Evolutionary conservation across 1,140 invertebrate genomes (phyloP), one percentile per base, ranked within the genome.

Genomic region (Gonioctena quinquepunctata): DNA sequence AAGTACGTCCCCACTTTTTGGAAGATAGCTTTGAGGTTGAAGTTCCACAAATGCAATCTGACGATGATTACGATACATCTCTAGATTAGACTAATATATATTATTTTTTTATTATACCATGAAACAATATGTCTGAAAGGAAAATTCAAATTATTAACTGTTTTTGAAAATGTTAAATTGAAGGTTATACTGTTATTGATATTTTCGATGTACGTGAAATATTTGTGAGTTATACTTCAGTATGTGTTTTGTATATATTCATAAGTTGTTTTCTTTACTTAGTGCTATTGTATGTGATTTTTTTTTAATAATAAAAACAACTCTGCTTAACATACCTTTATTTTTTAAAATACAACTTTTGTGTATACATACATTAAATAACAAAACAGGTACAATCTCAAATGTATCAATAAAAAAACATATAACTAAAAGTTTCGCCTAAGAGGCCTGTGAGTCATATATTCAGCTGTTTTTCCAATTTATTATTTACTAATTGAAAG

Each of bases 11-110:
- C 1, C 23, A 52, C 3, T 5, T 66, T 27, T 25, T 27, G 16
- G 68, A 70, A 25, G 52, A 66, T 4, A 21, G 22, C 4, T 25
- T 65, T 69, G 57, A 56, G 3, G 23, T 54, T 11, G 54, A 59
- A 25, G 7, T 42, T 1, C 33, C 42, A 21, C 18, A 56, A 28
- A 21, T 71, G 11, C 25, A 67, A n/a, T 21, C 18, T 16, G 21
- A 52, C 6, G 62, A 70, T 18, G 49, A 65, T 16, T 26, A 25
- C 4, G 56, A 59, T 59, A n/a, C 23, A 16, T 25, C 56, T 13
- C 25, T 25, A 25, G n/a, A 13, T 25, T 26, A 25, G 23, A 59
- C 3, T 5, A n/a, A n/a, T n/a, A n/a, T n/a, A n/a, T n/a, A n/a
- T n/a, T n/a, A n/a, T n/a, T n/a, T n/a, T n/a, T n/a, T n/a, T n/a